These are phyloP conservation scores for Acleris laterana DNA, from an alignment of 2,888 invertebrate genomes.

Conservation along the genomic window DNA sequence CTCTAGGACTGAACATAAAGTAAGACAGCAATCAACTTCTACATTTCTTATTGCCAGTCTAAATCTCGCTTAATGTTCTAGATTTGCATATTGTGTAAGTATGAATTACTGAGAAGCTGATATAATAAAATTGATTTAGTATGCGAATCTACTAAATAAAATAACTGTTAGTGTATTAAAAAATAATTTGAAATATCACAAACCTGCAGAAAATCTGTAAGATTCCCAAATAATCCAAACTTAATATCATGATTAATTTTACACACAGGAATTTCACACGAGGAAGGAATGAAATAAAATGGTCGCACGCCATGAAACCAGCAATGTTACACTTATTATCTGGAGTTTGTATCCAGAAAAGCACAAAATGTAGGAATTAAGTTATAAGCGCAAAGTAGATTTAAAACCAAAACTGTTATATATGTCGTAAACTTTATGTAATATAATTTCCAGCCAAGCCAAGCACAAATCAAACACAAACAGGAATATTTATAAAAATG, in stretches of 20 bases:
- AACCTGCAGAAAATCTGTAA: neutral
- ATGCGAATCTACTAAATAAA: no score
- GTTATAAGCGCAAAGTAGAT: conserved; percentile 35
- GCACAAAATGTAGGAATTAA: neutral
- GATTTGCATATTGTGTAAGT: no score
- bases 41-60: no score
- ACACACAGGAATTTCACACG: neutral
- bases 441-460: conserved; percentile 57
- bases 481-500: conserved; percentile 41
- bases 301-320: neutral
- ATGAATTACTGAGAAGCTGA: neutral
- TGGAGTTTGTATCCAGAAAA: conserved; percentile 1
- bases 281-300: neutral
- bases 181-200: no score
- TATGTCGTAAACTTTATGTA: conserved; percentile 27
- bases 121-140: no score
- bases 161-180: no score
- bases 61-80: no score
- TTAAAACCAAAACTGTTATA: conserved; percentile 19
- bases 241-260: neutral
- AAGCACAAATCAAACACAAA: conserved; percentile 44
- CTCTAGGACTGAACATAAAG: no score
- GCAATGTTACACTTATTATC: neutral
- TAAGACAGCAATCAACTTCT: no score
- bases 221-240: neutral